A percentile compares a stretch with the other conserved stretches of the same genome.
phyloP scores from a whole-genome alignment of 2,888 invertebrate species.

The Xestobium rufovillosum region DNA sequence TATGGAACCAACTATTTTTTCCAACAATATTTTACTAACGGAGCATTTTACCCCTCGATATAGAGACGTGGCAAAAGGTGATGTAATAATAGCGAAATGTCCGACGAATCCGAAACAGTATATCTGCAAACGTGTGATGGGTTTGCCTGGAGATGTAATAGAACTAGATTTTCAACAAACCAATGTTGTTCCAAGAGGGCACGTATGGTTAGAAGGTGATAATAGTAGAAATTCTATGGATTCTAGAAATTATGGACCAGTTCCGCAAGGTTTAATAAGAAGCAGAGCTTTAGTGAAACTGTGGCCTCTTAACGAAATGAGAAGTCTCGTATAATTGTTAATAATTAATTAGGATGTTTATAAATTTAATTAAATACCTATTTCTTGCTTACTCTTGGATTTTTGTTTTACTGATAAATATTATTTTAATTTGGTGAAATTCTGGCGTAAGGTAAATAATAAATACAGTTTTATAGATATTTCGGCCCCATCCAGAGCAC shows the following conservation, averaged over 20 bases:
- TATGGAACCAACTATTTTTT: slow-evolving; percentile 84
- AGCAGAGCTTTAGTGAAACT: slow-evolving; percentile 76
- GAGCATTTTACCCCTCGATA: slow-evolving; percentile 68
- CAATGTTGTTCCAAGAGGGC: slow-evolving; percentile 68
- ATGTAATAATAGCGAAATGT: slow-evolving; percentile 76
- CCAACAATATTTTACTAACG: slow-evolving; percentile 73
- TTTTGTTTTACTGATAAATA: too few relatives aligned
- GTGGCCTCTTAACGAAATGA: slow-evolving; percentile 54
- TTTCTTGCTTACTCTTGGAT: too few relatives aligned
- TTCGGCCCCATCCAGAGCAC: too few relatives aligned
- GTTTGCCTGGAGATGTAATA: slow-evolving; percentile 68
- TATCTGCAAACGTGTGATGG: slow-evolving; percentile 79
- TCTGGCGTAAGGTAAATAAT: too few relatives aligned
- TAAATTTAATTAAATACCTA: too few relatives aligned
- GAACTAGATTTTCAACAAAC: slow-evolving; percentile 37
- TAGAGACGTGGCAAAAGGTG: slow-evolving; percentile 61
- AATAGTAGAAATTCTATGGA: slow-evolving; percentile 79
- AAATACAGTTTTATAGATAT: too few relatives aligned
- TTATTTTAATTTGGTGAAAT: too few relatives aligned
- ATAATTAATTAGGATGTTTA: too few relatives aligned
- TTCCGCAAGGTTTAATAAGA: slow-evolving; percentile 76
- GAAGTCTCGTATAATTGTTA: background rate
- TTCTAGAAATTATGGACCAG: slow-evolving; percentile 79
- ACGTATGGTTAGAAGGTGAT: slow-evolving; percentile 91
- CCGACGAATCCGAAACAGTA: slow-evolving; percentile 72